Evolutionary conservation across 2,797 vertebrate species (phyloP), one percentile per base, ranked within the genome.

Genomic region (Alca torda): DNA sequence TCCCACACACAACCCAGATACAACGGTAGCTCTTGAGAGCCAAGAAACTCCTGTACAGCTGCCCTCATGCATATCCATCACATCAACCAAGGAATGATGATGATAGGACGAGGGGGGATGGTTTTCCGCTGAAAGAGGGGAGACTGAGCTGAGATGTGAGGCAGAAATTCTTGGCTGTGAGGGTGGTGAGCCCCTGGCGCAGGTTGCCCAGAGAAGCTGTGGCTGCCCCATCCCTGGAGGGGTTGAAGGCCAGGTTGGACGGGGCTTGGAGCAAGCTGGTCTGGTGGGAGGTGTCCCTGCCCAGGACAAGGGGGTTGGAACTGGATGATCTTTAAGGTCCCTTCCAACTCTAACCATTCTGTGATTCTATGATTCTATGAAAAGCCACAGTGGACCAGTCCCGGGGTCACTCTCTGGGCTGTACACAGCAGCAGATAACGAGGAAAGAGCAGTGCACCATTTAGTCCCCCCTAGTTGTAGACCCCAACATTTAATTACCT

Each of bases 1-100:
- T 13, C 35, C 7, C 39, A 8, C 57, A 12, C 2, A 3, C 31
- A 39, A 33, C 35, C n/a, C 41, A 41, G 6, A 18, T 67, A 30
- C 16, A 31, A 10, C 0, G 0, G 4, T 1, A 14, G 35, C 6
- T 26, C n/a, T 39, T 16, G 31, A n/a, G 21, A 80, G 35, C 20
- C 61, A 25, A 59, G 74, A 33, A 14, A 0, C 1, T 14, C 16
- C 25, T 23, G 6, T 35, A 28, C 69, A 48, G 59, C 24, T 76
- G 51, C 53, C 39, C 19, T 48, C 25, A 1, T 3, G 25, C 12
- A 1, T 21, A 9, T 37, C 46, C 57, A 56, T 64, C 63, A 33
- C 37, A 14, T 25, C 9, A 3, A 3, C 19, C 80, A 53, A 28
- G 46, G 37, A 39, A 61, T 13, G 26, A 12, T 28, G 37, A 39